These are phyloP conservation scores for Octomys mimax DNA, from an alignment of 2,797 vertebrate species.

Conservation along the genomic window DNA sequence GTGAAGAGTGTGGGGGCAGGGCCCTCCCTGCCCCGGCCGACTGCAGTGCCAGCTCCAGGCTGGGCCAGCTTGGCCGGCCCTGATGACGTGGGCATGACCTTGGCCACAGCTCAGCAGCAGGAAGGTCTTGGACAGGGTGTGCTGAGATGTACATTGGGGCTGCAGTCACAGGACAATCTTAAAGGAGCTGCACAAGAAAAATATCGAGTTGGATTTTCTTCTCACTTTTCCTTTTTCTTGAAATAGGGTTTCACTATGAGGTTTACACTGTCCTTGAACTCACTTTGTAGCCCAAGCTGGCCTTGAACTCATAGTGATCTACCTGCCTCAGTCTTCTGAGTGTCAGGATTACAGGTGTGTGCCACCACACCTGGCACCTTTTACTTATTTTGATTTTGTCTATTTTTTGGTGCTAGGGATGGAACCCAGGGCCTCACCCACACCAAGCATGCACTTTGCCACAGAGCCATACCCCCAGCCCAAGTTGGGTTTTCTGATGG, in stretches of 20 bases:
- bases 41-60: constrained; percentile 45
- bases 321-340: too few species aligned
- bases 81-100: not conserved
- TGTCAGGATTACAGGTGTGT: too few species aligned
- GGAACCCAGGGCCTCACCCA: not conserved
- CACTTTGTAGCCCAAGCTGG: too few species aligned
- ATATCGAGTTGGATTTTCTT: not conserved
- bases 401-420: not conserved
- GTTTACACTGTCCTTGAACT: too few species aligned
- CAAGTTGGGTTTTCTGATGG: not conserved
- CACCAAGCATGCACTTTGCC: not conserved
- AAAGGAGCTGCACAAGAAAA: constrained; percentile 93
- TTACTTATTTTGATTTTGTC: not conserved
- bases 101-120: constrained; percentile 20
- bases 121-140: not conserved
- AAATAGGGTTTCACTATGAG: too few species aligned
- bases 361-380: too few species aligned
- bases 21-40: constrained; percentile 9
- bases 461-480: not conserved
- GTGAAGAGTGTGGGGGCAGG: not conserved
- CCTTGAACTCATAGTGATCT: too few species aligned
- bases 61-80: not conserved
- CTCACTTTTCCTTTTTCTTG: not conserved
- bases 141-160: accelerated
- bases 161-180: constrained; percentile 96